Conservation (phyloP, 2,888 invertebrate species). For the Caenorhabditis zanzibari region DNA sequence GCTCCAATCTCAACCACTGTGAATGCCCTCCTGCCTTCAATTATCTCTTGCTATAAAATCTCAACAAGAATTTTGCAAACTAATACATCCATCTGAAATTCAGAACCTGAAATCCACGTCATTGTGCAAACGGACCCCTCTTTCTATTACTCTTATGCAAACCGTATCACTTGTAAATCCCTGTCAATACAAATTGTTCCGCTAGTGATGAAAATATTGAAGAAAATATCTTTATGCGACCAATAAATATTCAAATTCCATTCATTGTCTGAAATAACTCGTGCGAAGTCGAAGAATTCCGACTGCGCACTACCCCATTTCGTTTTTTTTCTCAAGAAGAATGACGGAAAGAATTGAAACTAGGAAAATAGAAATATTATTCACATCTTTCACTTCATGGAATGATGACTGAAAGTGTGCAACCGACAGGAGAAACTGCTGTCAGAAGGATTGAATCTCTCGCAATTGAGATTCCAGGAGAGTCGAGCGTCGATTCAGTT, state of each 20-base stretch:
- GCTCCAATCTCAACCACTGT: conserved; percentile 65
- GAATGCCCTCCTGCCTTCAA: background rate
- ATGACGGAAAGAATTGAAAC: conserved; percentile 16
- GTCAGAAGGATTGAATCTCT: conserved; percentile 33
- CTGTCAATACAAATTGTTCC: conserved; percentile 15
- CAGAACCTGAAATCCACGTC: conserved; percentile 61
- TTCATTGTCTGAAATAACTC: conserved; percentile 9
- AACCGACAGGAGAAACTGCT: conserved; percentile 49
- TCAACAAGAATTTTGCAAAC: conserved; percentile 24
- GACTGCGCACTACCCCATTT: conserved; percentile 26
- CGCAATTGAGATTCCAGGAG: conserved; percentile 50
- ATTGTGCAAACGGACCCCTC: conserved; percentile 55
- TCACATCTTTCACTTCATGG: conserved; percentile 12
- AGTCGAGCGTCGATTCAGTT: conserved; percentile 30
- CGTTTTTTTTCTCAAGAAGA: conserved; percentile 41
- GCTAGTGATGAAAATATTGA: background rate
- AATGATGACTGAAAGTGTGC: conserved; percentile 65
- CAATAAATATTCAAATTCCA: conserved; percentile 24
- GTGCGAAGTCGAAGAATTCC: conserved; percentile 35
- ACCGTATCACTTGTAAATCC: conserved; percentile 9
- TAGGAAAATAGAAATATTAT: background rate
- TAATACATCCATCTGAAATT: conserved; percentile 15
- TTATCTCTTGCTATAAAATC: conserved; percentile 25
- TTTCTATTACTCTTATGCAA: background rate
- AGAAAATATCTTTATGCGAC: background rate